Evolutionary conservation across 2,797 vertebrate species (phyloP).

Genomic region (Megalops cyprinoides): DNA sequence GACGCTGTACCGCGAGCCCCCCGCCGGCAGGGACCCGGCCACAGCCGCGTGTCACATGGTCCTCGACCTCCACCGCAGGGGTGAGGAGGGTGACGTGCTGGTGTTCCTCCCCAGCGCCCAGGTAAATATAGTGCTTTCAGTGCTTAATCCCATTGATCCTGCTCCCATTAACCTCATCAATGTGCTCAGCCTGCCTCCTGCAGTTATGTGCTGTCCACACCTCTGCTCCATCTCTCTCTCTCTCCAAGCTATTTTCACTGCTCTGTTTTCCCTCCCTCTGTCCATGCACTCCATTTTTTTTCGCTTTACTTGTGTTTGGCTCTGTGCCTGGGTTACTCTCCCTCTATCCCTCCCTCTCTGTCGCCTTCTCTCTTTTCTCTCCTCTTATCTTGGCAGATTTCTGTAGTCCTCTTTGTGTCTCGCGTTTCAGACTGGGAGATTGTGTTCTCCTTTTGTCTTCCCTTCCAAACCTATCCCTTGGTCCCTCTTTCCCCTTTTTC

Average conservation of each 20-base stretch:
- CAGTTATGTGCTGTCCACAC: too few species aligned
- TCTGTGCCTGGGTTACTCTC: neutral
- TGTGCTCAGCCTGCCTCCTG: neutral
- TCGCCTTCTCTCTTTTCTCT: neutral
- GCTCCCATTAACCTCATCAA: constrained; percentile 31
- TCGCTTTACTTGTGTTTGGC: neutral
- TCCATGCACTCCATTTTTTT: neutral
- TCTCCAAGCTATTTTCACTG: too few species aligned
- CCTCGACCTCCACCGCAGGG: constrained; percentile 82
- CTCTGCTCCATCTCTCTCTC: neutral
- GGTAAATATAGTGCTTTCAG: constrained; percentile 64
- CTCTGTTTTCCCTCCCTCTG: neutral
- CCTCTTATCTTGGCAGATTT: neutral
- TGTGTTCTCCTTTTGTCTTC: neutral
- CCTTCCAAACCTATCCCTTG: neutral
- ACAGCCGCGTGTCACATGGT: constrained; percentile 82
- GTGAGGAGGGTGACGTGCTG: constrained; percentile 82
- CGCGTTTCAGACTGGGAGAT: neutral
- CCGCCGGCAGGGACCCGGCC: constrained; percentile 57
- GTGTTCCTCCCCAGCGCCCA: constrained; percentile 88
- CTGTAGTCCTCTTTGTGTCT: neutral
- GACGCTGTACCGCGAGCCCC: constrained; percentile 74
- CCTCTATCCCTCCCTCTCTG: neutral
- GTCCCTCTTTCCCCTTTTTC: neutral
- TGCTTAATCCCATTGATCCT: constrained; percentile 9